phyloP scores from a whole-genome alignment of 2,797 vertebrate genomes.

The Myripristis murdjan region DNA sequence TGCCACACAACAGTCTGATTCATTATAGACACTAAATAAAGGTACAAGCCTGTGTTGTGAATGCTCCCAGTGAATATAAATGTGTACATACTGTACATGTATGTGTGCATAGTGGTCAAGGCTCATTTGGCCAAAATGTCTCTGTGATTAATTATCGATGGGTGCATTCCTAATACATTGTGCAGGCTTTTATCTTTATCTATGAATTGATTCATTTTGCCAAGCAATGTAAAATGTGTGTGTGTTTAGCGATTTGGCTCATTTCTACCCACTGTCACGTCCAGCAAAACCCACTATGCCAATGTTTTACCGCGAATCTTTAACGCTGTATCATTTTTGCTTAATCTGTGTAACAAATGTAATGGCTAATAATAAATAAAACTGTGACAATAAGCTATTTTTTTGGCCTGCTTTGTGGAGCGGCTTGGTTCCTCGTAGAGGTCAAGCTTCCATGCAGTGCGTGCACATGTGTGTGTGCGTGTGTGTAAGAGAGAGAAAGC shows the following conservation, averaged over 20 bases:
- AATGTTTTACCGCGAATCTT: constrained; percentile 51
- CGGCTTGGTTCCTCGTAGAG: constrained; percentile 27
- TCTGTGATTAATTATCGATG: constrained; percentile 26
- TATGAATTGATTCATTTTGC: constrained; percentile 32
- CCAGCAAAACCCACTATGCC: constrained; percentile 50
- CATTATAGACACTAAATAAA: constrained; percentile 35
- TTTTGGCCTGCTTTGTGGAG: constrained; percentile 37
- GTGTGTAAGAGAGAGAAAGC: constrained; percentile 47
- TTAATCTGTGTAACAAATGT: constrained; percentile 68
- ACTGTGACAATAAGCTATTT: constrained; percentile 72
- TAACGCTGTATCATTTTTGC: constrained; percentile 73
- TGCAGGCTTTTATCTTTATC: constrained; percentile 35
- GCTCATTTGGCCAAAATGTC: constrained; percentile 36
- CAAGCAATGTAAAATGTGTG: constrained; percentile 42
- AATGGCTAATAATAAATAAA: constrained; percentile 77
- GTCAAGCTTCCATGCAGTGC: constrained; percentile 41
- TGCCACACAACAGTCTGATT: constrained; percentile 59
- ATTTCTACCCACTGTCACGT: constrained; percentile 43
- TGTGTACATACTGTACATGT: constrained; percentile 29
- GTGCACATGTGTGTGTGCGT: constrained; percentile 28
- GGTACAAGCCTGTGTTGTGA: constrained; percentile 31
- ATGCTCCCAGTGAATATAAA: constrained; percentile 3
- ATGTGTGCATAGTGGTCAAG: constrained; percentile 24
- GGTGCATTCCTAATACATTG: constrained; percentile 40
- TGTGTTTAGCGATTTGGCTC: constrained; percentile 45